A percentile compares a stretch with the other conserved stretches of the same genome.
These are phyloP conservation scores for Sander lucioperca DNA, from an alignment of 2,113 vertebrate genomes.

Conservation along the genomic window DNA sequence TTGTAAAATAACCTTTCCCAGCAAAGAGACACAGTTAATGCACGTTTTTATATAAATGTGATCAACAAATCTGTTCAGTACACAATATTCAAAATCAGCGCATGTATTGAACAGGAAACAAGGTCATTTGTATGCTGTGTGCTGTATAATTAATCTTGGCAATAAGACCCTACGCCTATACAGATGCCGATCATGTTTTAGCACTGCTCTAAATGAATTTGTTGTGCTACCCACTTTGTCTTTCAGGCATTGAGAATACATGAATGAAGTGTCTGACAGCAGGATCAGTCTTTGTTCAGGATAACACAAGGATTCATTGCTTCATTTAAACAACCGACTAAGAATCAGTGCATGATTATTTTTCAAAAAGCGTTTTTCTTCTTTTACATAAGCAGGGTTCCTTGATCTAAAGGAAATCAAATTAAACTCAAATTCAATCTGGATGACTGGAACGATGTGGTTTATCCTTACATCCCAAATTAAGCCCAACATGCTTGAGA, in stretches of 20 bases:
- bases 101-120: constrained; percentile 58
- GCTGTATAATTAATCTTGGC: constrained; percentile 75
- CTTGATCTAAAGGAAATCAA: constrained; percentile 74
- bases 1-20: neutral
- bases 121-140: constrained; percentile 68
- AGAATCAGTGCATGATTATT: constrained; percentile 74
- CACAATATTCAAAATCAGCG: constrained; percentile 64
- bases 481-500: constrained; percentile 25
- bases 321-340: constrained; percentile 76
- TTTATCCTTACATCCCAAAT: constrained; percentile 51
- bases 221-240: constrained; percentile 83
- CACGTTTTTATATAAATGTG: constrained; percentile 25
- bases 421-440: constrained; percentile 68
- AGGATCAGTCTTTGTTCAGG: constrained; percentile 78
- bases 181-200: constrained; percentile 82
- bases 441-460: constrained; percentile 60
- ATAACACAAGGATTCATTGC: constrained; percentile 71
- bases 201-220: constrained; percentile 78
- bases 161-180: constrained; percentile 68
- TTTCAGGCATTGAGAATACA: constrained; percentile 74
- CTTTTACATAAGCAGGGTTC: constrained; percentile 44
- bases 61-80: constrained; percentile 44
- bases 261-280: constrained; percentile 80
- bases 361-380: constrained; percentile 57
- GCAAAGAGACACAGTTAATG: constrained; percentile 16